Conservation (phyloP, 2,888 invertebrate species). For the Diadegma fenestrale region DNA sequence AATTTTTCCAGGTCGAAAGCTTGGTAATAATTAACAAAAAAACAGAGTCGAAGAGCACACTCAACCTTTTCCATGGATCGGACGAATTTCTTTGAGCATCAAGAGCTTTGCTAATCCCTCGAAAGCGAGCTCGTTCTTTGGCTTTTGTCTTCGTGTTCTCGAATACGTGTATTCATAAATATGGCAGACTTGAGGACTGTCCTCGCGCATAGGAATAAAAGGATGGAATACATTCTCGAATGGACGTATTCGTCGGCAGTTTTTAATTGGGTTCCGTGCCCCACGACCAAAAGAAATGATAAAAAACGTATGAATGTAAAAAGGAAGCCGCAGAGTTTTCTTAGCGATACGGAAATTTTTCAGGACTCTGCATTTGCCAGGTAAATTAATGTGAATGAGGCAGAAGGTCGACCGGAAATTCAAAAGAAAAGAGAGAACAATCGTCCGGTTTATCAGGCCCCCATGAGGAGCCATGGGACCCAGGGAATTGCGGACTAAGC, state of each 20-base stretch:
- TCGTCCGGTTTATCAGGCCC: not conserved
- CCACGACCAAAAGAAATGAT: not conserved
- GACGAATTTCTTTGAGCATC: conserved; percentile 25
- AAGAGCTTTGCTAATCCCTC: conserved; percentile 28
- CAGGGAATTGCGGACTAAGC: conserved; percentile 36
- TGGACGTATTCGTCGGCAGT: not conserved
- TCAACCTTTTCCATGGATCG: conserved; percentile 27
- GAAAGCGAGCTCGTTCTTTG: conserved; percentile 23
- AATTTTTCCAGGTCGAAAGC: not conserved
- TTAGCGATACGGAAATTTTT: conserved; percentile 2
- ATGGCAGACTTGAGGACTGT: not conserved
- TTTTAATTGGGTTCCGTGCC: conserved; percentile 34
- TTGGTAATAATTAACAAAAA: not conserved
- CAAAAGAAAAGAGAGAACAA: not conserved
- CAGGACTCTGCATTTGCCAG: conserved; percentile 1
- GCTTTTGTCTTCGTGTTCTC: not conserved
- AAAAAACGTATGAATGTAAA: conserved; percentile 3
- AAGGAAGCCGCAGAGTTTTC: not conserved
- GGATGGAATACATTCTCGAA: not conserved
- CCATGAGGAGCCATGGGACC: not conserved
- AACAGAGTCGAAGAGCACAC: not conserved
- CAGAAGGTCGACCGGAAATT: not conserved
- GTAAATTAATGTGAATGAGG: not conserved
- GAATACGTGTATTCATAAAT: not conserved
- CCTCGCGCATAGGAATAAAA: not conserved